These are phyloP conservation scores for Formicarius rufipectus DNA, from an alignment of 2,113 vertebrate genomes.

Conservation along the genomic window DNA sequence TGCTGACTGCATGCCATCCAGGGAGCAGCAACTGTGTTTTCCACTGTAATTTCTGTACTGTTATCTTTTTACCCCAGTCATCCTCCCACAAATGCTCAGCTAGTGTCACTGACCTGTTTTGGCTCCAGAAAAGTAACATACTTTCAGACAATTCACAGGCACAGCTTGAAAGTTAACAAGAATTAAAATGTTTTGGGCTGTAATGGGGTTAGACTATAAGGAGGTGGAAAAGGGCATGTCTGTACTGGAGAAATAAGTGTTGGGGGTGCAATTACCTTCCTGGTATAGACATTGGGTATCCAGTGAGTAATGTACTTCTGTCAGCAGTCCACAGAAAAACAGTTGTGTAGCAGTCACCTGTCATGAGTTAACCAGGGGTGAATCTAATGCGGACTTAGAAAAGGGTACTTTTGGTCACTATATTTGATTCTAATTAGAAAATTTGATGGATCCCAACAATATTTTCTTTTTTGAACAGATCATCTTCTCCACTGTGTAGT, in stretches of 20 bases:
- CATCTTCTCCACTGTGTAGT: background rate
- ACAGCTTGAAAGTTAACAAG: background rate
- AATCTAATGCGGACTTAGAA: background rate
- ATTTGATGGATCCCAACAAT: background rate
- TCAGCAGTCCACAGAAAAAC: background rate
- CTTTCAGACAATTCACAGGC: background rate
- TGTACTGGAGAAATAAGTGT: background rate
- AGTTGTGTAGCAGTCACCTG: background rate
- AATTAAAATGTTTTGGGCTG: background rate
- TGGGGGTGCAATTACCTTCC: background rate
- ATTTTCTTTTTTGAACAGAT: background rate
- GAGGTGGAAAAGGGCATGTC: background rate
- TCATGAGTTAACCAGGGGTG: background rate
- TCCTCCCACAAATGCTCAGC: background rate
- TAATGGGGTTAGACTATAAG: background rate
- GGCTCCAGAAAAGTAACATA: background rate
- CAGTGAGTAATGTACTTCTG: background rate
- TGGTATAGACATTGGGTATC: background rate
- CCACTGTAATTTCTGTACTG: background rate
- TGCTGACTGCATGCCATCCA: rapidly evolving
- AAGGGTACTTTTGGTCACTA: background rate
- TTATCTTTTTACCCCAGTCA: background rate
- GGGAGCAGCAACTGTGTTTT: background rate
- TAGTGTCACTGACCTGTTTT: background rate
- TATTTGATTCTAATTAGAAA: background rate